phyloP scores from a whole-genome alignment of 2,797 vertebrate genomes.

The Gouania willdenowi region DNA sequence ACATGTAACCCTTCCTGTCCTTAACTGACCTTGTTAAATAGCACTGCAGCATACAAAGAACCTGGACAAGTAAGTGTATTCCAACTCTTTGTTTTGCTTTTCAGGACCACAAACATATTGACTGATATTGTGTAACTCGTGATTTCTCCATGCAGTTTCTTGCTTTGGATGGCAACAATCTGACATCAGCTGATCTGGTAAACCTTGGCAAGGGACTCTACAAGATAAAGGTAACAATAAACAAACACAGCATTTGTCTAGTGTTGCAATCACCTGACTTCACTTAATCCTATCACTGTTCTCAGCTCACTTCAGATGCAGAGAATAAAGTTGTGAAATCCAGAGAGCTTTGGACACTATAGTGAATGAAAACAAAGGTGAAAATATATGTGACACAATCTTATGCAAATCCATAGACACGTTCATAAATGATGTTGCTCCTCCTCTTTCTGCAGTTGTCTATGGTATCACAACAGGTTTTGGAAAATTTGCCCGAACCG shows the following conservation, averaged over 20 bases:
- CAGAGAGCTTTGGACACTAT: slow-evolving; percentile 92
- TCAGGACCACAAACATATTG: too few relatives aligned
- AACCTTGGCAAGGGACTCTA: slow-evolving; percentile 86
- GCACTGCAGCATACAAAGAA: slow-evolving; percentile 89
- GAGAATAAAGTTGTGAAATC: slow-evolving; percentile 84
- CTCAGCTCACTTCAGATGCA: slow-evolving; percentile 83
- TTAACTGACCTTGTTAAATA: slow-evolving; percentile 64
- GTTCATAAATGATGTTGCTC: not conserved
- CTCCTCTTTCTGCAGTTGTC: slow-evolving; percentile 79
- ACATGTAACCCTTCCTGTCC: slow-evolving; percentile 88
- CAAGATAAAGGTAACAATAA: slow-evolving; percentile 90
- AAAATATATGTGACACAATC: too few relatives aligned
- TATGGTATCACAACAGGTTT: slow-evolving; percentile 98
- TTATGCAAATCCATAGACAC: not conserved
- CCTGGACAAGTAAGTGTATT: slow-evolving; percentile 77
- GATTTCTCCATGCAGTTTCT: slow-evolving; percentile 76
- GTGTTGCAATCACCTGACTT: slow-evolving; percentile 42
- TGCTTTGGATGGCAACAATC: slow-evolving; percentile 85
- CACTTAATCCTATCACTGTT: slow-evolving; percentile 3
- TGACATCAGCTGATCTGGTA: slow-evolving; percentile 88
- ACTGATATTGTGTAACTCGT: too few relatives aligned
- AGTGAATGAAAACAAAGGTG: slow-evolving; percentile 89
- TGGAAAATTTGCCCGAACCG: slow-evolving; percentile 95
- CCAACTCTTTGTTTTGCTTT: too few relatives aligned
- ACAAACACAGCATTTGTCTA: too few relatives aligned